A percentile compares a stretch with the other conserved stretches of the same genome.
phyloP scores from a whole-genome alignment of 2,888 invertebrate genomes.

The Beris morrisii region DNA sequence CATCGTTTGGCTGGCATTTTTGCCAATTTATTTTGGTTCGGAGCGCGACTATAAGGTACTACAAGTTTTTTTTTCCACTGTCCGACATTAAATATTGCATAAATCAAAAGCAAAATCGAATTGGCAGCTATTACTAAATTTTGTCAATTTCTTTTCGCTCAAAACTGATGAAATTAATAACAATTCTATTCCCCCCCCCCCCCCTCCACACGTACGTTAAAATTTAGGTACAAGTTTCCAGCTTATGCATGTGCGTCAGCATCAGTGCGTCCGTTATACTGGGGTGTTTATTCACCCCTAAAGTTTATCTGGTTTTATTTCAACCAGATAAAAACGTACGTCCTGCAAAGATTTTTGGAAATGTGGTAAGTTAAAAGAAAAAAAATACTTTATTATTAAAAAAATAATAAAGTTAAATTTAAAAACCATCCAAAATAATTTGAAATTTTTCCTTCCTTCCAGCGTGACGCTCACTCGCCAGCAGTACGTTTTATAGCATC shows the following conservation, averaged over 20 bases:
- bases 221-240: slow-evolving; percentile 72
- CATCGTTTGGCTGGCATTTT: slow-evolving; percentile 78
- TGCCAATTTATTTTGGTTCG: slow-evolving; percentile 79
- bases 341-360: slow-evolving; percentile 50
- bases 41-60: slow-evolving; percentile 73
- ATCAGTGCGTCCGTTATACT: slow-evolving; percentile 75
- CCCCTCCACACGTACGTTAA: no score
- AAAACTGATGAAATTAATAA: no score
- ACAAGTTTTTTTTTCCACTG: no score
- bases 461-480: no score
- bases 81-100: background rate
- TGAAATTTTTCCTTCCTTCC: no score
- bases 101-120: background rate
- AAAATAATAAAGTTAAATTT: no score
- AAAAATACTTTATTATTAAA: no score
- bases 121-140: background rate
- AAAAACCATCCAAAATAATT: no score
- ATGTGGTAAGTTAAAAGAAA: slow-evolving; percentile 12
- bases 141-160: background rate
- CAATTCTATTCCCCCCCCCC: no score
- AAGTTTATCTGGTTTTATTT: slow-evolving; percentile 75
- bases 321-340: slow-evolving; percentile 80
- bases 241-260: slow-evolving; percentile 75
- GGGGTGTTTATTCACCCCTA: slow-evolving; percentile 74
- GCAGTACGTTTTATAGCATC: no score